Conservation (phyloP, 2,113 vertebrate genomes). For the Nycticorax nycticorax region DNA sequence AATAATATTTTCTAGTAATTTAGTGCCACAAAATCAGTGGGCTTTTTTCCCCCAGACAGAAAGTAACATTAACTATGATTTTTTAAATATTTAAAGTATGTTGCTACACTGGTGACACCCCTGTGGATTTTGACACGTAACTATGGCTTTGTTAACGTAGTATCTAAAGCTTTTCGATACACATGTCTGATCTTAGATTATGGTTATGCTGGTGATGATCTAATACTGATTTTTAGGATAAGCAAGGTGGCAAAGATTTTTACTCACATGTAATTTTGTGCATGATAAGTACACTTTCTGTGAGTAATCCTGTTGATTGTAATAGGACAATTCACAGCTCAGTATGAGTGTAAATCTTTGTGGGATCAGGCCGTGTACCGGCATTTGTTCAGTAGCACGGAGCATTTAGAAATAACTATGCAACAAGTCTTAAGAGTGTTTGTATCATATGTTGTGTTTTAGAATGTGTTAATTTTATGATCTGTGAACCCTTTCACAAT, state of each 20-base stretch:
- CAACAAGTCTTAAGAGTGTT: neutral
- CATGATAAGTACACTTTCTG: slow-evolving; percentile 18
- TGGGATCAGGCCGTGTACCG: slow-evolving; percentile 23
- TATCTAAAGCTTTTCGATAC: neutral
- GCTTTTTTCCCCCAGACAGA: neutral
- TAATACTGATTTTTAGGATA: slow-evolving; percentile 1
- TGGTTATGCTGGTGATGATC: neutral
- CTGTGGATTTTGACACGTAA: neutral
- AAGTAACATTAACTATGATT: neutral
- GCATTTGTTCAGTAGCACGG: neutral
- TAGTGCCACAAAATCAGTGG: neutral
- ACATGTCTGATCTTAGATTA: neutral
- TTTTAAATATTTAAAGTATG: neutral
- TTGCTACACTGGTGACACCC: neutral
- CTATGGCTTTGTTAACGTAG: neutral
- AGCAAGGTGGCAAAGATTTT: slow-evolving; percentile 30
- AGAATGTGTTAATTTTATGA: slow-evolving; percentile 14
- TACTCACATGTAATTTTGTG: neutral
- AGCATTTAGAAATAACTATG: neutral
- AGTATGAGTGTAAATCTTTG: slow-evolving; percentile 22
- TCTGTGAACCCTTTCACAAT: neutral
- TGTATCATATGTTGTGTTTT: neutral
- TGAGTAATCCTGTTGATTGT: slow-evolving; percentile 45
- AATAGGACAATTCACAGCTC: slow-evolving; percentile 52
- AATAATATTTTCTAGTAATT: neutral